These are phyloP conservation scores for Geopemphigus sp. DNA, from an alignment of 1,140 invertebrate genomes.

Conservation along the genomic window DNA sequence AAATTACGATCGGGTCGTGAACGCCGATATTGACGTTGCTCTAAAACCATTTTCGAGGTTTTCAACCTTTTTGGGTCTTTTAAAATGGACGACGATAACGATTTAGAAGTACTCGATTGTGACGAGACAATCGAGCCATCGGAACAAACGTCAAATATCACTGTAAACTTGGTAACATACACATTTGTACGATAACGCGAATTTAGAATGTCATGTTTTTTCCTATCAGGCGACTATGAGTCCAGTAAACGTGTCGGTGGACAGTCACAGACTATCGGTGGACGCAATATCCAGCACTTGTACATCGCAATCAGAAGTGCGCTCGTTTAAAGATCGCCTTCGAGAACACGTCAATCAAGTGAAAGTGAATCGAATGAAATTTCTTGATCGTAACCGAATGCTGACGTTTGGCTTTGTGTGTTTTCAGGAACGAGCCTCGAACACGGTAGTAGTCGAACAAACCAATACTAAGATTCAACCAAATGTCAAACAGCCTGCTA, in stretches of 20 bases:
- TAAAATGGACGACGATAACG: too few relatives aligned
- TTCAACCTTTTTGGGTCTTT: too few relatives aligned
- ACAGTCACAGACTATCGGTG: constrained; percentile 25
- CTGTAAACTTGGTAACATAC: too few relatives aligned
- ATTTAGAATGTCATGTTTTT: neutral
- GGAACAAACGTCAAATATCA: too few relatives aligned
- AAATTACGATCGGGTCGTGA: too few relatives aligned
- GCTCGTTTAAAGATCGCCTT: constrained; percentile 53
- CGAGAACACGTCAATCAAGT: constrained; percentile 53
- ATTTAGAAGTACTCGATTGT: too few relatives aligned
- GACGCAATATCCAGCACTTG: constrained; percentile 33
- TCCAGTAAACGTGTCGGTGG: neutral
- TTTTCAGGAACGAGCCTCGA: constrained; percentile 51
- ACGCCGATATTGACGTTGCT: too few relatives aligned
- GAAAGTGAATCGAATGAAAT: constrained; percentile 49
- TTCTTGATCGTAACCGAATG: neutral
- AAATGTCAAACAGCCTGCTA: constrained; percentile 37
- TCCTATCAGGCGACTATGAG: constrained; percentile 11
- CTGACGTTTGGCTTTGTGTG: neutral
- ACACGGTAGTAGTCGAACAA: constrained; percentile 47
- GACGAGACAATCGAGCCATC: too few relatives aligned
- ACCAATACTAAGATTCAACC: constrained; percentile 14
- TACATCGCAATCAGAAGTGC: constrained; percentile 53
- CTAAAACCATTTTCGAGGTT: too few relatives aligned
- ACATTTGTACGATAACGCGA: neutral